phyloP scores from a whole-genome alignment of 2,797 vertebrate species.

The Ataeniobius toweri region DNA sequence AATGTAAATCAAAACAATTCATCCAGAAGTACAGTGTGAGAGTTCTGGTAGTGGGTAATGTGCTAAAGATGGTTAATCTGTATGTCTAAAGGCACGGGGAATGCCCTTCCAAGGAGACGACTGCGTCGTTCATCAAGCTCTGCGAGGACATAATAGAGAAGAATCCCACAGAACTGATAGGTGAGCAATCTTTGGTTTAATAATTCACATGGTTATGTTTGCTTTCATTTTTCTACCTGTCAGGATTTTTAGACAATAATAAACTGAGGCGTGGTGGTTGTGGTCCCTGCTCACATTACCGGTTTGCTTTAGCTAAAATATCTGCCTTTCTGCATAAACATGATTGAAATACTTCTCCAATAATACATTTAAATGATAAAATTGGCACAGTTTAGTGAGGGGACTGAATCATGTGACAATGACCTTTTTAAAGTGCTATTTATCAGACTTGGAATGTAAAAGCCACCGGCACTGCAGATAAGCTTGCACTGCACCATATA shows the following conservation, averaged over 20 bases:
- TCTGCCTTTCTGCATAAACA: too few relatives aligned
- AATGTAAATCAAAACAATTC: neutral
- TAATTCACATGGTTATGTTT: neutral
- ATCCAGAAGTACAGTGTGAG: neutral
- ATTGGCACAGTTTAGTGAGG: too few relatives aligned
- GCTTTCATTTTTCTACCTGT: neutral
- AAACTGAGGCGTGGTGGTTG: too few relatives aligned
- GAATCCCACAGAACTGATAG: slow-evolving; percentile 93
- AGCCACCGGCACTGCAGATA: too few relatives aligned
- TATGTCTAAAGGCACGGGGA: slow-evolving; percentile 87
- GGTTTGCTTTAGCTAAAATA: neutral
- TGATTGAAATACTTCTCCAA: too few relatives aligned
- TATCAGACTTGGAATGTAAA: too few relatives aligned
- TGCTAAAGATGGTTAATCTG: neutral
- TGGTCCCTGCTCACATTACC: too few relatives aligned
- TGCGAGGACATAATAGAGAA: slow-evolving; percentile 93
- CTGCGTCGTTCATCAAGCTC: slow-evolving; percentile 88
- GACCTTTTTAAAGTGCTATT: too few relatives aligned
- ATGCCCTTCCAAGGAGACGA: slow-evolving; percentile 90
- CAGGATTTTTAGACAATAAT: too few relatives aligned
- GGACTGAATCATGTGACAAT: too few relatives aligned
- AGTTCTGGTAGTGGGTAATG: neutral
- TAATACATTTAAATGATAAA: too few relatives aligned
- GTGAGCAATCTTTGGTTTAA: slow-evolving; percentile 64
- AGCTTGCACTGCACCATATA: too few relatives aligned